Percentiles rank a stretch among this genome's conserved stretches.
Conservation (phyloP, 2,888 invertebrate genomes). For the Tiliacea citrago region DNA sequence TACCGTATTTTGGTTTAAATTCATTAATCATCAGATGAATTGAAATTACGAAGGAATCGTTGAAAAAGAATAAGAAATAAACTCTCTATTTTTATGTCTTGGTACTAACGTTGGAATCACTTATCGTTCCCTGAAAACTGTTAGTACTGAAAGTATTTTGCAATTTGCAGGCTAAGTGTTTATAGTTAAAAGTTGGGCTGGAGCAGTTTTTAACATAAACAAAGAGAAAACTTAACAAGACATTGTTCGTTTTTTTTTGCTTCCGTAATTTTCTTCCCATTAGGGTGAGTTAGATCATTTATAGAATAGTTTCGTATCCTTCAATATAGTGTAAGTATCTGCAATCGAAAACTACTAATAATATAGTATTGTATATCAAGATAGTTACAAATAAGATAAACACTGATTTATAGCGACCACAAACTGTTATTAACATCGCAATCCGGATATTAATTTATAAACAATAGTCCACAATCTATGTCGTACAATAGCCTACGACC, state of each 20-base stretch:
- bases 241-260: neutral
- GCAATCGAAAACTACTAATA: constrained; percentile 9
- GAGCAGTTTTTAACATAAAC: constrained; percentile 3
- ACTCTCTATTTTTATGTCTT: neutral
- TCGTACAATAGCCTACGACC: constrained; percentile 70
- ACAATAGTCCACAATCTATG: constrained; percentile 67
- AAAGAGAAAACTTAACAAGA: constrained; percentile 16
- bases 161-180: constrained; percentile 16
- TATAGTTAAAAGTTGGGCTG: constrained; percentile 17
- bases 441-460: constrained; percentile 69
- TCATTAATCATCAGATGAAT: constrained; percentile 30
- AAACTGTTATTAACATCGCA: constrained; percentile 56
- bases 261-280: neutral
- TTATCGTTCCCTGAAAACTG: constrained; percentile 2
- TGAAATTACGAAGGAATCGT: neutral
- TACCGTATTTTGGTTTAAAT: constrained; percentile 20
- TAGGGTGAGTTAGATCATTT: neutral
- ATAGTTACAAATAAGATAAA: constrained; percentile 54
- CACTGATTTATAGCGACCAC: constrained; percentile 58
- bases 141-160: constrained; percentile 16
- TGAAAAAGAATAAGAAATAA: neutral
- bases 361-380: constrained; percentile 21
- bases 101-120: neutral
- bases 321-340: neutral
- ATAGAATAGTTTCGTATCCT: neutral